A percentile compares a stretch with the other conserved stretches of the same genome.
phyloP scores from a whole-genome alignment of 2,113 vertebrate species.

The Chloroceryle aenea region DNA sequence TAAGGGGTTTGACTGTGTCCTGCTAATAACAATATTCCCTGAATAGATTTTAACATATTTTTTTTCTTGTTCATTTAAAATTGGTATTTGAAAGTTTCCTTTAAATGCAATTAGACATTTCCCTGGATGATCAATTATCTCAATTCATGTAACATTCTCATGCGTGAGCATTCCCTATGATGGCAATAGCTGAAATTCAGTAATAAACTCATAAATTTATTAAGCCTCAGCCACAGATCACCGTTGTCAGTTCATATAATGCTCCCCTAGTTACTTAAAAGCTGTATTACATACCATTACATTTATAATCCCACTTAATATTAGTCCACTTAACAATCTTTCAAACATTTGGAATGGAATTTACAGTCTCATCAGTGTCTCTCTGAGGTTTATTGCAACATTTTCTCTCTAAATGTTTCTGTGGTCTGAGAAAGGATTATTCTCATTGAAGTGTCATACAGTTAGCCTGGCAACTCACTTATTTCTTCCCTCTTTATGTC shows the following conservation, averaged over 20 bases:
- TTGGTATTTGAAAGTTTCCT: conserved; percentile 24
- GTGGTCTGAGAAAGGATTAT: conserved; percentile 16
- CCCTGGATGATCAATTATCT: conserved; percentile 42
- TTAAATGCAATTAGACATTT: conserved; percentile 30
- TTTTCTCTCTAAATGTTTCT: conserved; percentile 35
- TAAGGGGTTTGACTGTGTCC: not conserved
- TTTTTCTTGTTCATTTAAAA: conserved; percentile 31
- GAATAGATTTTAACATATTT: not conserved
- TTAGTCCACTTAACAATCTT: conserved; percentile 39
- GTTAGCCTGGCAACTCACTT: not conserved
- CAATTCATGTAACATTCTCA: conserved; percentile 33
- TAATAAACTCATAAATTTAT: conserved; percentile 49
- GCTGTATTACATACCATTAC: conserved; percentile 3
- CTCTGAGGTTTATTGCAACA: conserved; percentile 36
- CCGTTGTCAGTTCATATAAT: conserved; percentile 28
- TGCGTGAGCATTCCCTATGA: not conserved
- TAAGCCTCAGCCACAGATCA: conserved; percentile 40
- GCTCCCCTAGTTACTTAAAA: conserved; percentile 28
- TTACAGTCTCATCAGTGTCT: not conserved
- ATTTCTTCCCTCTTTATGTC: not conserved
- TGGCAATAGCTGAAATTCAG: conserved; percentile 33
- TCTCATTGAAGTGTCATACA: not conserved
- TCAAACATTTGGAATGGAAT: conserved; percentile 46
- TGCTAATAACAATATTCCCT: conserved; percentile 42
- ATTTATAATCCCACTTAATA: conserved; percentile 32